Percentiles rank a stretch among this genome's conserved stretches.
Evolutionary conservation across 2,113 vertebrate genomes (phyloP).

Genomic region (Poecile atricapillus): DNA sequence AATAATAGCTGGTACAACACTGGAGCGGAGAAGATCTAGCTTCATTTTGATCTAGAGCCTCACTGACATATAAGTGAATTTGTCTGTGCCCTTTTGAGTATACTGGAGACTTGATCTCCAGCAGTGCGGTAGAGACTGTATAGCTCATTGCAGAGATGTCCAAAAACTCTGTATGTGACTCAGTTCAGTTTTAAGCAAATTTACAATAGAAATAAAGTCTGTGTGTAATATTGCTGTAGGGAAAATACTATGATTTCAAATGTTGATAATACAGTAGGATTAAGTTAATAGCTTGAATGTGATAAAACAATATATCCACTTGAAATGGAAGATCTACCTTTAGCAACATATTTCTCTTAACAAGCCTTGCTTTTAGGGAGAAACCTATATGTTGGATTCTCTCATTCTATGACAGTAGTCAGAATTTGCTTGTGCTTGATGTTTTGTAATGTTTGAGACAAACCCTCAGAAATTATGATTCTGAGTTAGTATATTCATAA

Average conservation of each 20-base stretch:
- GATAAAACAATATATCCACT: neutral
- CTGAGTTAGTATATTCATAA: neutral
- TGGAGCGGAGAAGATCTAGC: neutral
- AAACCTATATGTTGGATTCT: neutral
- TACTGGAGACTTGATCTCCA: neutral
- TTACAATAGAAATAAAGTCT: neutral
- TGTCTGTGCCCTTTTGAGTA: neutral
- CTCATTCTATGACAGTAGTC: neutral
- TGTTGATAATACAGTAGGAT: neutral
- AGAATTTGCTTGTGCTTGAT: neutral
- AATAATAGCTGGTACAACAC: neutral
- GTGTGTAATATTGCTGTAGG: neutral
- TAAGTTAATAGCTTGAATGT: neutral
- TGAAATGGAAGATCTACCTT: neutral
- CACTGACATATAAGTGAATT: neutral
- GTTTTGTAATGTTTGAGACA: neutral
- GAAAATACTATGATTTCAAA: neutral
- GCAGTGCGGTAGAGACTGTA: fast-evolving
- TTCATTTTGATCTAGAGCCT: neutral
- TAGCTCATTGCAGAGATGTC: neutral
- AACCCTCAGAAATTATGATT: neutral
- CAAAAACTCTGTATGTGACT: neutral
- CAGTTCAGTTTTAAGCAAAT: neutral
- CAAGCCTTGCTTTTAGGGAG: neutral
- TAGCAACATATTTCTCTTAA: neutral